Conservation (phyloP, 2,797 vertebrate genomes). For the Aphelocoma californica region DNA sequence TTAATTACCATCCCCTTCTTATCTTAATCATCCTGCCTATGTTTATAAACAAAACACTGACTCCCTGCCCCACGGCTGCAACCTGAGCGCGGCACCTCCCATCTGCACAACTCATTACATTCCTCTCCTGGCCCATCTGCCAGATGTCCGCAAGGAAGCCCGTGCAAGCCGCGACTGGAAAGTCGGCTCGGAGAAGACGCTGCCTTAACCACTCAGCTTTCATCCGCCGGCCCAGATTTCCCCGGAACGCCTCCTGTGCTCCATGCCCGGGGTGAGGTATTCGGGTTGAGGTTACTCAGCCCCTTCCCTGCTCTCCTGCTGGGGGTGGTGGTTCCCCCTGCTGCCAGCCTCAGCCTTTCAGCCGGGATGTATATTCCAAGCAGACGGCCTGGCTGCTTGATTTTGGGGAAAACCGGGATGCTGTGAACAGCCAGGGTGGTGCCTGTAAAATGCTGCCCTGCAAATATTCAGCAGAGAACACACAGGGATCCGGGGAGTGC, state of each 20-base stretch:
- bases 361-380: not conserved
- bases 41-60: constrained; percentile 70
- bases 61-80: constrained; percentile 62
- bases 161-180: constrained; percentile 49
- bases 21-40: constrained; percentile 63
- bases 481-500: rapidly evolving
- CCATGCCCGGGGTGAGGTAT: not conserved
- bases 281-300: not conserved
- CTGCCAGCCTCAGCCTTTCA: not conserved
- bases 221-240: not conserved
- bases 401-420: not conserved
- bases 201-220: not conserved
- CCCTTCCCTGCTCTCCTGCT: not conserved
- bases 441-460: not conserved
- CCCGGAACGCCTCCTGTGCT: not conserved
- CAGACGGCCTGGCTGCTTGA: not conserved
- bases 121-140: not conserved
- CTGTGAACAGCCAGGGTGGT: not conserved
- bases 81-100: constrained; percentile 52
- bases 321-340: not conserved
- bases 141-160: constrained; percentile 56
- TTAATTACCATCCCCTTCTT: constrained; percentile 69
- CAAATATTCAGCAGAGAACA: not conserved
- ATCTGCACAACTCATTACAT: constrained; percentile 61
- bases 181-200: not conserved